Percentiles rank a stretch among this genome's conserved stretches.
These are phyloP conservation scores for Brenthis daphne DNA, from an alignment of 2,888 invertebrate genomes.

Conservation along the genomic window DNA sequence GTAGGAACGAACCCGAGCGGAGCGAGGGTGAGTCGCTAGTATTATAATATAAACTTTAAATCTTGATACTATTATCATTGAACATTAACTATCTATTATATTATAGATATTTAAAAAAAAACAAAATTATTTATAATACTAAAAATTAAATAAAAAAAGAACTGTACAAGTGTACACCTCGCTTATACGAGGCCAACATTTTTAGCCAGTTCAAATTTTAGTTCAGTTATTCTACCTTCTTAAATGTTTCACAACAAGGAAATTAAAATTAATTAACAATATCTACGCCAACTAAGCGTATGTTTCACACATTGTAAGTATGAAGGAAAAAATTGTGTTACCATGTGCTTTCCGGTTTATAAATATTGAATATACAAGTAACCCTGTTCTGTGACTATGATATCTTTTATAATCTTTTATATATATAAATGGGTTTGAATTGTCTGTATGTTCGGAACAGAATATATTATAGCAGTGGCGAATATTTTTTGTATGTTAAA, in stretches of 20 bases:
- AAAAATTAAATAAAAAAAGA: neutral
- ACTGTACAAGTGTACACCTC: conserved; percentile 27
- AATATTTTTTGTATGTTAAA: no score
- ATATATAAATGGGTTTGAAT: neutral
- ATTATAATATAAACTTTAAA: no score
- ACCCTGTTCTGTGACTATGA: conserved; percentile 6
- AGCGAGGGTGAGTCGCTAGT: no score
- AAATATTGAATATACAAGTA: conserved; percentile 19
- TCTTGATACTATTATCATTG: no score
- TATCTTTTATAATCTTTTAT: neutral
- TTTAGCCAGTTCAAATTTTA: conserved; percentile 58
- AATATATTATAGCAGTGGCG: no score
- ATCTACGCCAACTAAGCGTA: conserved; percentile 35
- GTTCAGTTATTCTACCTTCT: conserved; percentile 41
- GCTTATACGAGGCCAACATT: conserved; percentile 59
- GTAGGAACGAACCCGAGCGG: no score
- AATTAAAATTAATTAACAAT: conserved; percentile 41
- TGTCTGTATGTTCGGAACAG: neutral
- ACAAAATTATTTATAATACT: neutral
- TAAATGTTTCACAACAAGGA: conserved; percentile 40
- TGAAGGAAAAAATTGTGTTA: conserved; percentile 29
- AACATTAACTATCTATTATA: neutral
- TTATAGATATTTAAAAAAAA: neutral
- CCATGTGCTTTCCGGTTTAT: conserved; percentile 25
- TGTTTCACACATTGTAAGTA: conserved; percentile 47